Evolutionary conservation across 2,797 vertebrate species (phyloP), one percentile per base, ranked within the genome.

Genomic region (Sebastes diploproa): DNA sequence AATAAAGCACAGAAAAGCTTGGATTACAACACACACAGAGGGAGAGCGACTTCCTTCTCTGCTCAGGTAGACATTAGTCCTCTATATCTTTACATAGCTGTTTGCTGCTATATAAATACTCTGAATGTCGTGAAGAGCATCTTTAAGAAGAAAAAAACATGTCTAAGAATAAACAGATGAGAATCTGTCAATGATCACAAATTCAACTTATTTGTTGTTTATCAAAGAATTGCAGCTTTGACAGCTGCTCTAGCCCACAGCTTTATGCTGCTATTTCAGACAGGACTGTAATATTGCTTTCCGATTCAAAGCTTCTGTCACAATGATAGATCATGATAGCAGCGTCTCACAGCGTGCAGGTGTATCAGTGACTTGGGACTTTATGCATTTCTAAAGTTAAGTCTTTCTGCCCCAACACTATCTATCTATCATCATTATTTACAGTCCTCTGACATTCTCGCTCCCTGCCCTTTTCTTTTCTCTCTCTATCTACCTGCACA

Each of bases 341-440:
- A 60, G 23, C 62, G 78, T 70, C 59, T 80, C 77, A 83, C 58
- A 72, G 70, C 36, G 73, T 75, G 68, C 72, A 79, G 50, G 68
- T 78, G n/a, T 71, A 82, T 72, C 60, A 73, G 62, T 32, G 65
- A 67, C 55, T 67, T 83, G 84, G 38, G 77, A 86, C 75, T 74
- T 72, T 56, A 66, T 88, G 75, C 77, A 71, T 84, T 83, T 85
- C 71, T 76, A 29, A 84, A 80, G 73, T 84, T 80, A 75, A 80
- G 76, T 72, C 75, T 75, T 59, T 75, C 70, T 60, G 55, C 66
- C 59, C 50, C 65, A 38, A 38, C 23, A 50, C 83, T 65, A 68
- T 85, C 75, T 59, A 58, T 89, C 82, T 84, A 46, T 89, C 78
- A 86, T 71, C 30, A 36, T 88, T 84, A 84, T 78, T 77, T 76